These are phyloP conservation scores for Channa striata DNA, from an alignment of 2,797 vertebrate genomes.

Conservation along the genomic window DNA sequence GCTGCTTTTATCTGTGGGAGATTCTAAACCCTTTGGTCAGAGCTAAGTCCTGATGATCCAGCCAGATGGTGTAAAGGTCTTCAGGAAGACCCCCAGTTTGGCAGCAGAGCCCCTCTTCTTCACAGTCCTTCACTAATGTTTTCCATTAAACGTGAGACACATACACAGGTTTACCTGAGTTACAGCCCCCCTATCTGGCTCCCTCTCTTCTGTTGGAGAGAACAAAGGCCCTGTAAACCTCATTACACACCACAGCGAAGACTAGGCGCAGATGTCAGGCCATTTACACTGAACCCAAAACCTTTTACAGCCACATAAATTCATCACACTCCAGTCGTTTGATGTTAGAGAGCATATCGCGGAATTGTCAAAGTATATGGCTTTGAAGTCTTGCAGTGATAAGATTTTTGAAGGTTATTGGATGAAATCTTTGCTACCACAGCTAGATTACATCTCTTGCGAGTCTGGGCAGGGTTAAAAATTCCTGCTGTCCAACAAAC, in stretches of 20 bases:
- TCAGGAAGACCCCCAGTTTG: conserved; percentile 37
- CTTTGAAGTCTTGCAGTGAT: conserved; percentile 69
- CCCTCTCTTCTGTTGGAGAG: conserved; percentile 51
- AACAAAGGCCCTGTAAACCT: conserved; percentile 80
- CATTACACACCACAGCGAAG: conserved; percentile 70
- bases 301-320: conserved; percentile 83
- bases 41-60: conserved; percentile 23
- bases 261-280: conserved; percentile 83
- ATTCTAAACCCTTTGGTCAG: conserved; percentile 28
- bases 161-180: conserved; percentile 62
- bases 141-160: conserved; percentile 57
- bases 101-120: conserved; percentile 16
- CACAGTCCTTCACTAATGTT: conserved; percentile 50
- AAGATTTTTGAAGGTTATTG: conserved; percentile 47
- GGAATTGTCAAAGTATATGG: conserved; percentile 42
- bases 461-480: conserved; percentile 13
- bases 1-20: conserved; percentile 34
- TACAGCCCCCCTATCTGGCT: conserved; percentile 61
- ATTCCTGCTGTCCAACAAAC: not conserved
- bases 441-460: conserved; percentile 12
- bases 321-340: conserved; percentile 75
- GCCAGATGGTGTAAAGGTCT: conserved; percentile 41
- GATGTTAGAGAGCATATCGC: conserved; percentile 72
- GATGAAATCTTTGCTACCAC: conserved; percentile 31
- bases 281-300: conserved; percentile 67